Percentiles rank a stretch among this genome's conserved stretches.
Conservation (phyloP, 2,888 invertebrate species). For the Polyommatus iphigenia region DNA sequence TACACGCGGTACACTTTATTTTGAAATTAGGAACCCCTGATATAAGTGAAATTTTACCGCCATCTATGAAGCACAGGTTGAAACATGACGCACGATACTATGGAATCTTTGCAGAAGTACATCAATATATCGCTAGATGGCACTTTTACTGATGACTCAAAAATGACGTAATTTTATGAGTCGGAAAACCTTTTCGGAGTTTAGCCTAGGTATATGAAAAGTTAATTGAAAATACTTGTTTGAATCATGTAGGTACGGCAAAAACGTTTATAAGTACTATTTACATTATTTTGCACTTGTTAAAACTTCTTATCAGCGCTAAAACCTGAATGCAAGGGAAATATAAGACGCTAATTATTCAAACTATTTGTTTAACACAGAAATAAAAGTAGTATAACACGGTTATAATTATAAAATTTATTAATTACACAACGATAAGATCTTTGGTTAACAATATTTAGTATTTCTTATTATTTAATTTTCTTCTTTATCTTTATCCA, state of each 20-base stretch:
- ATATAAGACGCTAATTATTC: neutral
- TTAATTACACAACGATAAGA: conserved; percentile 1
- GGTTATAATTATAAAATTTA: neutral
- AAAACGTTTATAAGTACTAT: neutral
- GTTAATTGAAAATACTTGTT: neutral
- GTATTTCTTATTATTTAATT: neutral
- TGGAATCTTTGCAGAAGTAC: neutral
- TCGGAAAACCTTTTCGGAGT: neutral
- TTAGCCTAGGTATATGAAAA: neutral
- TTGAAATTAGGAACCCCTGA: neutral
- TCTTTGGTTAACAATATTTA: conserved; percentile 24
- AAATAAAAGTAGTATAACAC: neutral
- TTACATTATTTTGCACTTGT: neutral
- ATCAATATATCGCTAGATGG: neutral
- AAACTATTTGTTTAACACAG: neutral
- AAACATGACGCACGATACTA: neutral
- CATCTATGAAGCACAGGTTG: neutral
- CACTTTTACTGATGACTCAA: neutral
- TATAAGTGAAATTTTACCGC: neutral
- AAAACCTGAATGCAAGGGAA: neutral
- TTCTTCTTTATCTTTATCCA: conserved; percentile 1
- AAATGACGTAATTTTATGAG: conserved; percentile 3
- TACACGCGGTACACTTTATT: neutral
- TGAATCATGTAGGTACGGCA: neutral
- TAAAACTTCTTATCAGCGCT: neutral